These are phyloP conservation scores for Phthorimaea operculella DNA, from an alignment of 1,140 invertebrate species.

Conservation along the genomic window DNA sequence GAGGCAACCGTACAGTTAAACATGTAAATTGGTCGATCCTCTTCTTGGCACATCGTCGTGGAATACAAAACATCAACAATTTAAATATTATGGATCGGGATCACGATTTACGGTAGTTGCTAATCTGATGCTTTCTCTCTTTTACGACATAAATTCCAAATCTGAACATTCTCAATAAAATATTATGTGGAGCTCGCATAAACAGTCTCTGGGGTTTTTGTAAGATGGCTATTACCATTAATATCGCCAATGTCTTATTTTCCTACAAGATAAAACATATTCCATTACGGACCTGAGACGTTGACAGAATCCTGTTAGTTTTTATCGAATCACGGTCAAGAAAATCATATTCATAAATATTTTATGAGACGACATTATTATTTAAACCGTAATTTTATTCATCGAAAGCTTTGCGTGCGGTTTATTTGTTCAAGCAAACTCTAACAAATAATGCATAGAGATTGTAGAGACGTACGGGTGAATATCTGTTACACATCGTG, in stretches of 20 bases:
- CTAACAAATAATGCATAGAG: too few species aligned
- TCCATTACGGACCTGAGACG: background rate
- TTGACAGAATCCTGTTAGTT: background rate
- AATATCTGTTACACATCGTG: slow-evolving; percentile 28
- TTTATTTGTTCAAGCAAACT: too few species aligned
- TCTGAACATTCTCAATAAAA: background rate
- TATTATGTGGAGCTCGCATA: background rate
- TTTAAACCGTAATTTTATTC: background rate
- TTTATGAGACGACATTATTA: background rate
- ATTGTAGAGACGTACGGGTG: slow-evolving; percentile 15
- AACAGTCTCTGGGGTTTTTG: background rate
- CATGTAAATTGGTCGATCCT: slow-evolving; percentile 42
- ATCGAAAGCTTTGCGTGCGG: too few species aligned
- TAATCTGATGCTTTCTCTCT: background rate
- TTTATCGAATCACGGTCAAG: background rate
- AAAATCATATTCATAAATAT: background rate
- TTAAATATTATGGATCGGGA: slow-evolving; percentile 8
- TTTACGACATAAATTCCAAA: background rate
- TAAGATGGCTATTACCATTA: background rate
- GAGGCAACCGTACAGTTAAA: slow-evolving; percentile 38
- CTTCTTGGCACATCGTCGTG: slow-evolving; percentile 17
- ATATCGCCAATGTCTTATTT: background rate
- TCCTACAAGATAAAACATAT: background rate
- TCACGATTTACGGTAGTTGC: slow-evolving; percentile 1
- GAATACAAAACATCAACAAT: slow-evolving; percentile 13